Percentiles rank a stretch among this genome's conserved stretches.
Conservation (phyloP, 2,113 vertebrate species). For the Grus americana region DNA sequence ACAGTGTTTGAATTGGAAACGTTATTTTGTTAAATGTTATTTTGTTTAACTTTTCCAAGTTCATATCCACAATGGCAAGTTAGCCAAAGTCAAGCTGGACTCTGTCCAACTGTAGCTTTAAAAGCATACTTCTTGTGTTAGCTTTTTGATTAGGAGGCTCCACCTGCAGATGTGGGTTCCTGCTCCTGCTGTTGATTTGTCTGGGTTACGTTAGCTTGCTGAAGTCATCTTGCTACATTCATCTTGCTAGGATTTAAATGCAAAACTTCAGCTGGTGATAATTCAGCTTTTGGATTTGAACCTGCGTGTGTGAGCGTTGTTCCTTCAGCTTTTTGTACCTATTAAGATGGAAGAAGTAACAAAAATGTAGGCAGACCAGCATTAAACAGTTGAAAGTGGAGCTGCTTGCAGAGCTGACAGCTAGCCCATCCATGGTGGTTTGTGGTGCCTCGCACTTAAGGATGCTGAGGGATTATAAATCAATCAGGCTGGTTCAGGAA, state of each 20-base stretch:
- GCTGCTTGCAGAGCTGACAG: not conserved
- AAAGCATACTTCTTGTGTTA: not conserved
- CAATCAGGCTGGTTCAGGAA: constrained; percentile 40
- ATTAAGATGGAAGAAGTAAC: not conserved
- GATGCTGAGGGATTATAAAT: constrained; percentile 43
- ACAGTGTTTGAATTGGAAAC: not conserved
- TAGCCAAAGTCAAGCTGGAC: not conserved
- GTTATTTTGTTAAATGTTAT: not conserved
- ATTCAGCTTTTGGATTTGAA: not conserved
- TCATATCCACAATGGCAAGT: not conserved
- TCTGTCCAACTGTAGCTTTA: not conserved
- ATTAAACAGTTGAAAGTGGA: not conserved
- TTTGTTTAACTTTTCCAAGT: not conserved
- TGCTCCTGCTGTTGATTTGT: not conserved
- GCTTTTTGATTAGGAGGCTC: not conserved
- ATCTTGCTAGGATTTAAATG: not conserved
- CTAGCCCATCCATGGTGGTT: not conserved
- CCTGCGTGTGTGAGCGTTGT: not conserved
- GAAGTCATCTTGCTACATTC: not conserved
- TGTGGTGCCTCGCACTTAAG: not conserved
- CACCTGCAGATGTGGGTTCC: not conserved
- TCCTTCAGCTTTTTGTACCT: not conserved
- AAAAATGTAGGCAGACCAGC: not conserved
- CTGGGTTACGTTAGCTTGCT: not conserved
- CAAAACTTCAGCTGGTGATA: not conserved